Evolutionary conservation across 2,888 invertebrate genomes (phyloP), one percentile per base, ranked within the genome.

Genomic region (Hybos culiciformis): DNA sequence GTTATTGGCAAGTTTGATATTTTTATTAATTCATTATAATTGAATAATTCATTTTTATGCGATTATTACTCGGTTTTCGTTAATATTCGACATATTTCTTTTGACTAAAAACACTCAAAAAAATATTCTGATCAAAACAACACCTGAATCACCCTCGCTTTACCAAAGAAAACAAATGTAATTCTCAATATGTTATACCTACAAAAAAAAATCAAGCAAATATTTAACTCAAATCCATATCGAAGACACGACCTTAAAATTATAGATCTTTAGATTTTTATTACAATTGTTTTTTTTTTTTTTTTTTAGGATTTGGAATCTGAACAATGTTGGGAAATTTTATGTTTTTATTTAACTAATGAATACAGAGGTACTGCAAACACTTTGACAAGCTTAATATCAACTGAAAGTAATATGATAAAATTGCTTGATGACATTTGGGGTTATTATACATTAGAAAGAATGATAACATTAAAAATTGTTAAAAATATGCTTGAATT

Each of bases 321-420:
- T 19, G 71, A 70, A 39, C 76, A 80, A 63, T 72, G 80, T 41
- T 83, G 82, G 80, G 77, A 78, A 49, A 66, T 83, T 37, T 67
- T 83, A 5, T 79, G 79, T 51, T 78, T 80, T 59, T 84, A 80
- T 55, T 67, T 85, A 43, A 74, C 80, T 51, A 81, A 81, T 50
- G 81, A 83, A 56, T 84, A 81, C 53, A 76, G 77, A 50, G 80
- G 80, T 4, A 77, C 77, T 1, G 73, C 75, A 41, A 75, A 72
- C 57, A 71, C 73, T 1, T 59, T 80, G 3, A 74, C 77, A 37
- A 75, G 76, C 54, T 67, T 74, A 29, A 71, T 73, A 17, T 72
- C 74, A 51, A 70, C 73, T 3, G 76, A 77, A 51, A 70, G 71
- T 1, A 68, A 73, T 46, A 72, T 73, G 50, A 63, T 69, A 29